Percentiles rank a stretch among this genome's conserved stretches.
Conservation (phyloP, 2,113 vertebrate genomes). For the Urocitellus parryii region DNA sequence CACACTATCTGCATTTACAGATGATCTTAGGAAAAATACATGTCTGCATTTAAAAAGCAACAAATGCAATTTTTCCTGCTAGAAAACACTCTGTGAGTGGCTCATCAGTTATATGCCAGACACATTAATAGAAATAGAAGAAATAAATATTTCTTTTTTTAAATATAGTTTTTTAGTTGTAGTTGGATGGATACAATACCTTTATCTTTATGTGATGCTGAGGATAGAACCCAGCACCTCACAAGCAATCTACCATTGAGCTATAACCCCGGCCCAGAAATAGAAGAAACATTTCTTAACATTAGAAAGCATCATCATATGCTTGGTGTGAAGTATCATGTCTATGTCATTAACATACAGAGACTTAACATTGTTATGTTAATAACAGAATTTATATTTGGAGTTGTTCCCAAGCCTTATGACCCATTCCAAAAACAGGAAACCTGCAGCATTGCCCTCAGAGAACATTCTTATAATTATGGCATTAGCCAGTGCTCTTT, state of each 20-base stretch:
- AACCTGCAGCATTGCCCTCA: neutral
- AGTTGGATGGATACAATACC: too few species aligned
- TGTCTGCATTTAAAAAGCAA: constrained; percentile 1
- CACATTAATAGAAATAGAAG: constrained; percentile 38
- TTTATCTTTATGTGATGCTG: too few species aligned
- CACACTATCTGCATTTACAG: neutral
- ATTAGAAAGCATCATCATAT: neutral
- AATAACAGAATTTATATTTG: constrained; percentile 8
- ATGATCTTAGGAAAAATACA: neutral
- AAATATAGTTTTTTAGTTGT: too few species aligned
- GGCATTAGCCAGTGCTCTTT: constrained; percentile 22
- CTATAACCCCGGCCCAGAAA: too few species aligned
- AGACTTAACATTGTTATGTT: neutral
- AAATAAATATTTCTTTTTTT: neutral
- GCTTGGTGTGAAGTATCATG: neutral
- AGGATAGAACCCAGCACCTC: too few species aligned
- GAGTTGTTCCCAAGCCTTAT: neutral
- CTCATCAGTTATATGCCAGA: neutral
- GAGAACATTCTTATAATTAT: neutral
- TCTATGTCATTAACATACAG: neutral
- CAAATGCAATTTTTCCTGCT: constrained; percentile 5
- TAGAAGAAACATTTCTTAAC: neutral
- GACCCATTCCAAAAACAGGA: neutral
- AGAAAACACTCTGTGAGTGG: neutral
- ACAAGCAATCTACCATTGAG: too few species aligned